Conservation (phyloP, 2,113 vertebrate genomes). For the Scomber colias region DNA sequence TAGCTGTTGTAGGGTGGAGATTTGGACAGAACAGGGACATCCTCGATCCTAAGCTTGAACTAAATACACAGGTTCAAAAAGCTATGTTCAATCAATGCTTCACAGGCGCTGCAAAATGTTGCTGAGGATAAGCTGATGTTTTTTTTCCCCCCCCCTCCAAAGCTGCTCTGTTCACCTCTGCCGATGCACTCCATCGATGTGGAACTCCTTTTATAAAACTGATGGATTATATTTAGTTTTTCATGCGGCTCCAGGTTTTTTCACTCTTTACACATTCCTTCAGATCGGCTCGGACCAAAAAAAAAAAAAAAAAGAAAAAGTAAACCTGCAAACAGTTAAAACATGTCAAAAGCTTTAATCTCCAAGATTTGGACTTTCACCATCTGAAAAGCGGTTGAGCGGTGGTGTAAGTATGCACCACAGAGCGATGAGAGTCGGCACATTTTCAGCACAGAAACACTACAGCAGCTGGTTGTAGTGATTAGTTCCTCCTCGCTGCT, state of each 20-base stretch:
- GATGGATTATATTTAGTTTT: neutral
- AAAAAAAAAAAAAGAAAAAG: neutral
- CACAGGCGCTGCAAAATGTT: neutral
- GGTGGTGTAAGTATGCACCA: slow-evolving; percentile 38
- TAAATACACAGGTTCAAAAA: slow-evolving; percentile 21
- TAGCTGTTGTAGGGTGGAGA: no score
- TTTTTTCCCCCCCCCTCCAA: neutral
- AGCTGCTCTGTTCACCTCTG: slow-evolving; percentile 12
- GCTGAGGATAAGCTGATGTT: slow-evolving; percentile 7
- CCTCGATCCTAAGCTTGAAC: neutral
- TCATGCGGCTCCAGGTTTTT: slow-evolving; percentile 16
- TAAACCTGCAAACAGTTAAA: slow-evolving; percentile 6
- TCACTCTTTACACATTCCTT: neutral
- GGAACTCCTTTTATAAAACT: neutral
- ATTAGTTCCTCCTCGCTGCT: slow-evolving; percentile 45
- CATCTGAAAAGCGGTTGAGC: neutral
- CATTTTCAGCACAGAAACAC: no score
- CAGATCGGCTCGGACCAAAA: neutral
- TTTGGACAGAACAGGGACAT: neutral
- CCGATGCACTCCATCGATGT: slow-evolving; percentile 10
- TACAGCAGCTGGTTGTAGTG: slow-evolving; percentile 38
- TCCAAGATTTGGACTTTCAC: slow-evolving; percentile 2
- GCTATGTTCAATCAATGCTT: neutral
- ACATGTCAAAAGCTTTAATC: neutral
- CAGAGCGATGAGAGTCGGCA: neutral